Percentiles rank a stretch among this genome's conserved stretches.
Evolutionary conservation across 1,140 invertebrate species (phyloP).

Genomic region (Drosophila aff.): DNA sequence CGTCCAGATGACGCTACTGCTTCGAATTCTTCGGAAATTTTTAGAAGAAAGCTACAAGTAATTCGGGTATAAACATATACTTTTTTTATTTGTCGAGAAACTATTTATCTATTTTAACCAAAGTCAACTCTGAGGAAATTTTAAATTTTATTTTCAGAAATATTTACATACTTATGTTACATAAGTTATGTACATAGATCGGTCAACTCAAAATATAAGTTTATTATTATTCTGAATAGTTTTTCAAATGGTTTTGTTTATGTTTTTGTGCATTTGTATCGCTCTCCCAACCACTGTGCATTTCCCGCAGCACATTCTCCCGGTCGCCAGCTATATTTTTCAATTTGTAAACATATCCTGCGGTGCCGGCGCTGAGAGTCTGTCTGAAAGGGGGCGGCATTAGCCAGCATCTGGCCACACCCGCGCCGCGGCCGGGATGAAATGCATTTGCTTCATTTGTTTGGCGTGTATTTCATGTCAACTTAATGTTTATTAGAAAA

Average conservation of each 20-base stretch:
- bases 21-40: neutral
- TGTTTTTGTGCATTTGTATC: neutral
- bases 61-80: neutral
- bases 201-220: neutral
- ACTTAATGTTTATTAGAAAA: conserved; percentile 81
- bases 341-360: conserved; percentile 83
- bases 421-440: conserved; percentile 36
- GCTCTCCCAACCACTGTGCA: conserved; percentile 33
- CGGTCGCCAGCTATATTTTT: conserved; percentile 78
- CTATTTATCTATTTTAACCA: neutral
- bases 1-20: conserved; percentile 15
- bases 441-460: conserved; percentile 82
- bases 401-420: conserved; percentile 63
- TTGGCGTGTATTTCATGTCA: conserved; percentile 80
- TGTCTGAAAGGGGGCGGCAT: conserved; percentile 50
- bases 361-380: conserved; percentile 68
- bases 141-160: too few relatives aligned
- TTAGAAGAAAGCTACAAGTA: neutral
- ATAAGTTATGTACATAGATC: too few relatives aligned
- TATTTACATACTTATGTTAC: neutral
- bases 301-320: conserved; percentile 54
- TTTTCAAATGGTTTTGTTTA: too few relatives aligned
- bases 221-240: neutral
- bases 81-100: neutral
- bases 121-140: too few relatives aligned